phyloP scores from a whole-genome alignment of 2,888 invertebrate genomes.

The Lymantria monacha region DNA sequence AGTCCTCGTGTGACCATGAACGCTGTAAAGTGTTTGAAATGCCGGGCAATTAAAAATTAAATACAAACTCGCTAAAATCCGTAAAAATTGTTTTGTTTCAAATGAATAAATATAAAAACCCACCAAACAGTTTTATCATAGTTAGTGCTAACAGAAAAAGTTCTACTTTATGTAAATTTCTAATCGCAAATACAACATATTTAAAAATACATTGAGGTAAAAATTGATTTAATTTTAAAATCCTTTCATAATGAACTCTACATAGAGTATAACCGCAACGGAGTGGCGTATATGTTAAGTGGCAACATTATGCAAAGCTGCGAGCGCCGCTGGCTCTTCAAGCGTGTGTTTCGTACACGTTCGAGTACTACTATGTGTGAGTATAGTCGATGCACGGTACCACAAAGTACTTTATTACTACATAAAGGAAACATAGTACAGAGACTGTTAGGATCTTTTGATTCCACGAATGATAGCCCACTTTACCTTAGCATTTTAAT shows the following conservation, averaged over 20 bases:
- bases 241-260: neutral
- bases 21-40: no score
- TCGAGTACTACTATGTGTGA: neutral
- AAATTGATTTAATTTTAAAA: neutral
- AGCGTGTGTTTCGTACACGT: neutral
- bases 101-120: no score
- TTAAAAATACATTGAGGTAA: neutral
- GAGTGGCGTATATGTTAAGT: neutral
- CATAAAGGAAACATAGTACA: neutral
- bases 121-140: no score
- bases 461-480: neutral
- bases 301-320: conserved; percentile 1
- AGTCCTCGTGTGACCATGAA: no score
- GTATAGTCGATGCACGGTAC: neutral
- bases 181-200: neutral
- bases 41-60: no score
- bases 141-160: neutral
- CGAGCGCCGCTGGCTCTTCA: neutral
- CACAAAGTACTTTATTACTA: neutral
- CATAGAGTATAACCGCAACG: neutral
- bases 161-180: neutral
- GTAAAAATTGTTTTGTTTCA: no score
- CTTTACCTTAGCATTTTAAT: neutral
- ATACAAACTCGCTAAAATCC: no score
- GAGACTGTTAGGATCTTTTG: neutral